A percentile compares a stretch with the other conserved stretches of the same genome.
phyloP scores from a whole-genome alignment of 2,113 vertebrate species.

The Dinomys branickii region DNA sequence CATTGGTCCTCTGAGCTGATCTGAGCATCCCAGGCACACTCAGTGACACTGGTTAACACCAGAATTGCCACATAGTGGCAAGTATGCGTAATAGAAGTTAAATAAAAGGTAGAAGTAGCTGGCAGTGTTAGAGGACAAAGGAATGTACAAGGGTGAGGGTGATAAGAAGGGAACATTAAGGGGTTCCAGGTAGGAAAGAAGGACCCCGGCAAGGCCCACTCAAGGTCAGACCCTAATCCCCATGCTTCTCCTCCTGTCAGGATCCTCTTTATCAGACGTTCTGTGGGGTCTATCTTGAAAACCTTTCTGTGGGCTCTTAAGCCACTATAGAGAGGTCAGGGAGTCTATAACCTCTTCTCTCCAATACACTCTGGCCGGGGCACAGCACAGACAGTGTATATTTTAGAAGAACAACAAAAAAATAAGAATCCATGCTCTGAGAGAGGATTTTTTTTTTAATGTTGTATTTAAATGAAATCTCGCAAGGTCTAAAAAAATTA shows the following conservation, averaged over 20 bases:
- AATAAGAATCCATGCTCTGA: background rate
- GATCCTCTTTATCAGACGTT: background rate
- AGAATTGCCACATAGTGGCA: background rate
- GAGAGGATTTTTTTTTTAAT: background rate
- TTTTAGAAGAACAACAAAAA: background rate
- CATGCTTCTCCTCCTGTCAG: background rate
- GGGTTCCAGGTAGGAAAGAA: background rate
- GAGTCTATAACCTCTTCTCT: background rate
- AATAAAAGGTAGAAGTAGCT: background rate
- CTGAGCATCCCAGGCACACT: background rate
- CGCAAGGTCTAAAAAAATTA: conserved; percentile 55
- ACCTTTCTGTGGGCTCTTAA: background rate
- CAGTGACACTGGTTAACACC: background rate
- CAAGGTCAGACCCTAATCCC: background rate
- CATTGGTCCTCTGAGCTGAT: background rate
- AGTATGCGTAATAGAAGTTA: background rate
- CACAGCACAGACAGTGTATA: background rate
- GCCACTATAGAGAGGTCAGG: background rate
- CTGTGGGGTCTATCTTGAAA: background rate
- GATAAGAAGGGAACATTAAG: background rate
- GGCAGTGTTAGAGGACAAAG: background rate
- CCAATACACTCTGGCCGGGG: too few species aligned
- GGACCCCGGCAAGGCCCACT: background rate
- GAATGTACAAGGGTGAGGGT: accelerated
- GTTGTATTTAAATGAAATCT: conserved; percentile 62